These are phyloP conservation scores for Pteria penguin DNA, from an alignment of 2,888 invertebrate genomes.

Conservation along the genomic window DNA sequence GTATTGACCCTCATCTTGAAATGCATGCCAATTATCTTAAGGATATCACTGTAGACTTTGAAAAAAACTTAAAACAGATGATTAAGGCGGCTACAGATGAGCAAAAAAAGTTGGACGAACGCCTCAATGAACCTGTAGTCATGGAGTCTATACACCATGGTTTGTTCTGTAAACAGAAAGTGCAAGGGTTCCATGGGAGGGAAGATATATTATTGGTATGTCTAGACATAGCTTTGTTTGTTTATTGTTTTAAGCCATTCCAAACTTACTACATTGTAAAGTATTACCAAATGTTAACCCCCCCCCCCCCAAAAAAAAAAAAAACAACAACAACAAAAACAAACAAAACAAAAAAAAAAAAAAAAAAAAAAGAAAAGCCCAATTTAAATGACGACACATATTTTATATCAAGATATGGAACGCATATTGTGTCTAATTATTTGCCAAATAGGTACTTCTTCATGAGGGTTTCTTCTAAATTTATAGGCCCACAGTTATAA, in stretches of 20 bases:
- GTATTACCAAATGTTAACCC: neutral
- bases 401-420: too few relatives aligned
- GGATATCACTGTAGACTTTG: constrained; percentile 85
- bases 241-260: neutral
- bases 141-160: constrained; percentile 87
- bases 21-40: constrained; percentile 85
- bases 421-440: too few relatives aligned
- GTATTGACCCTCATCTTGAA: constrained; percentile 81
- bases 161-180: constrained; percentile 86
- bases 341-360: too few relatives aligned
- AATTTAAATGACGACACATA: too few relatives aligned
- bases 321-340: too few relatives aligned
- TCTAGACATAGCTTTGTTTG: neutral
- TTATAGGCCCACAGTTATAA: too few relatives aligned
- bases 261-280: neutral
- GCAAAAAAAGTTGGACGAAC: constrained; percentile 29
- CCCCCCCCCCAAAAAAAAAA: too few relatives aligned
- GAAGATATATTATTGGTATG: constrained; percentile 84
- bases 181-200: constrained; percentile 86
- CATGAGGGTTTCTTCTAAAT: too few relatives aligned
- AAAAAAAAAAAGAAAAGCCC: neutral
- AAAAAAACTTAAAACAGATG: constrained; percentile 85
- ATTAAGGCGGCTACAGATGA: constrained; percentile 82
- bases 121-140: constrained; percentile 38
- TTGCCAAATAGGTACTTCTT: too few relatives aligned